Evolutionary conservation across 2,113 vertebrate genomes (phyloP).

Genomic region (Canis aureus): DNA sequence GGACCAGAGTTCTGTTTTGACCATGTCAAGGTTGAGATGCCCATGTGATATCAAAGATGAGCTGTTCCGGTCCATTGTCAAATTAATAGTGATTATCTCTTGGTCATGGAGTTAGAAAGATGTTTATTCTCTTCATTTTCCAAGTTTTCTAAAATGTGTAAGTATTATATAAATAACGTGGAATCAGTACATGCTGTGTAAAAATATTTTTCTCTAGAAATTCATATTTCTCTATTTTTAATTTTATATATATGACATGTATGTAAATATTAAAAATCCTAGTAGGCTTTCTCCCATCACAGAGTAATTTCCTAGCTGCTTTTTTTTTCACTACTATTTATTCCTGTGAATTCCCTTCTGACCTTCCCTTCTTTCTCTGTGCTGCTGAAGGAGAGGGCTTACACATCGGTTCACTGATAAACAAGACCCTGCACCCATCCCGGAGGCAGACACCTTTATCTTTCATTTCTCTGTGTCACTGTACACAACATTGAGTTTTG

Average conservation of each 20-base stretch:
- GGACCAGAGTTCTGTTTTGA: neutral
- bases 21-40: neutral
- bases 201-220: neutral
- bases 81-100: neutral
- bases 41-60: neutral
- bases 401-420: neutral
- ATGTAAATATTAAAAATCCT: neutral
- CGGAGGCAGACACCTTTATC: neutral
- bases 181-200: neutral
- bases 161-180: neutral
- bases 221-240: neutral
- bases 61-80: neutral
- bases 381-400: neutral
- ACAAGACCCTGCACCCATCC: fast-evolving
- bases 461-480: neutral
- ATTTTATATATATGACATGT: neutral
- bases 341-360: neutral
- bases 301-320: neutral
- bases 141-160: conserved; percentile 1
- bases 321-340: neutral
- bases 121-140: conserved; percentile 11
- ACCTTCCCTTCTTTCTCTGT: neutral
- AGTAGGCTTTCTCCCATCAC: neutral
- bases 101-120: neutral
- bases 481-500: neutral